Conservation (phyloP, 2,113 vertebrate species). For the Ammodytes dubius region DNA sequence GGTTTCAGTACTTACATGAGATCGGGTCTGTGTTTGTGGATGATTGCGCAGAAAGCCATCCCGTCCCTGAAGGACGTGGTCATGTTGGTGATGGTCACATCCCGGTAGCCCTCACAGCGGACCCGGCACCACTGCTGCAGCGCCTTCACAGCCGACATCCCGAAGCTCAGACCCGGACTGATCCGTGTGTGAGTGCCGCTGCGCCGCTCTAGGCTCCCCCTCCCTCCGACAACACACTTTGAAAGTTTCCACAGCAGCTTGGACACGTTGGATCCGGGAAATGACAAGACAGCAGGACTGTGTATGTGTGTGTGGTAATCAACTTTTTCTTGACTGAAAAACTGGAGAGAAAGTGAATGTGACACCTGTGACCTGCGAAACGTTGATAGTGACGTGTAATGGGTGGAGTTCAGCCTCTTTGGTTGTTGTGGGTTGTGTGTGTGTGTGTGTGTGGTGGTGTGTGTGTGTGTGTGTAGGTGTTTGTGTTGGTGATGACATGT, state of each 20-base stretch:
- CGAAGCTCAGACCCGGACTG: constrained; percentile 19
- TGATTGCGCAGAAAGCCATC: constrained; percentile 96
- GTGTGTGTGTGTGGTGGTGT: constrained; percentile 1
- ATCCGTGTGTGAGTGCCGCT: constrained; percentile 7
- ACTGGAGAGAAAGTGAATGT: constrained; percentile 10
- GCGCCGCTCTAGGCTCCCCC: not conserved
- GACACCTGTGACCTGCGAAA: constrained; percentile 76
- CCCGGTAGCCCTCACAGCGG: constrained; percentile 92
- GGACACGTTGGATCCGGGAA: constrained; percentile 37
- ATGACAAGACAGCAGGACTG: not conserved
- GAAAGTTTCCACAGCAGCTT: constrained; percentile 53
- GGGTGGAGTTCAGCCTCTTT: constrained; percentile 54
- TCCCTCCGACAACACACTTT: constrained; percentile 1
- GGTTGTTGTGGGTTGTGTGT: no score
- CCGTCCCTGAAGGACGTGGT: constrained; percentile 98
- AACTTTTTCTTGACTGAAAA: not conserved
- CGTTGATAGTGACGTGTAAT: constrained; percentile 48
- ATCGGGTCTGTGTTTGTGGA: constrained; percentile 94
- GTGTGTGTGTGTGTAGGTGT: constrained; percentile 29
- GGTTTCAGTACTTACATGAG: constrained; percentile 90
- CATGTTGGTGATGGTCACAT: constrained; percentile 96
- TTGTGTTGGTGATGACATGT: not conserved
- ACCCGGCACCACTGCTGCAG: constrained; percentile 96
- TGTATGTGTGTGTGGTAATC: not conserved
- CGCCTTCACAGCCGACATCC: constrained; percentile 92